Base-by-base conservation (phyloP, 2,113 vertebrate genomes). In the Eidolon helvum region DNA sequence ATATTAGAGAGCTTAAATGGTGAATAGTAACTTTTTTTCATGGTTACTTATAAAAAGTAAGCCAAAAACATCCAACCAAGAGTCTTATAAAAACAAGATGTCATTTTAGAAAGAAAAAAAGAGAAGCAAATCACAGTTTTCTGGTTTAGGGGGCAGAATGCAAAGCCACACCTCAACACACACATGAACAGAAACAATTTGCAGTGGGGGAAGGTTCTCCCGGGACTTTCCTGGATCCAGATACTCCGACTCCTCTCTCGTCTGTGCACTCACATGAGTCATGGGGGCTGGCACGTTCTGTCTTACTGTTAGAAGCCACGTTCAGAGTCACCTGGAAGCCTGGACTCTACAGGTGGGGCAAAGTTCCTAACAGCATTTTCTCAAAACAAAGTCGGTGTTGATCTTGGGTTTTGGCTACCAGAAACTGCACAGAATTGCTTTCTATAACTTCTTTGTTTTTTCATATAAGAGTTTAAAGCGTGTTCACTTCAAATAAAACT, bases 41-140 rank as follows among this genome's bases (percentile, higher is more conserved):
- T 24, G 69, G 35, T 87, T 90, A 61, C 33, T 88, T 96, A 80
- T 61, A 79, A 82, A 38, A 78, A 68, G 43, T 57, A 63, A 94
- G 57, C 87, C 79, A 72, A 61, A 90, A 95, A 85, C 38, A 77
- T 82, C 75, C n/a, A 87, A 30, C 75, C 55, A 80, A 59, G 38
- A 43, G 18, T 90, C 38, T 79, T 59, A 40, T 2, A 55, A 94
- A 96, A 93, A 89, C 22, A 78, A 77, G 48, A n/a, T 79, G 14
- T 78, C 38, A 33, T 78, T 96, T 77, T 72, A 94, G 21, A 89
- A 83, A 74, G 48, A 66, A 4, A 40, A 35, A 69, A 74, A 21
- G 59, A 22, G 59, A 72, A 45, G 78, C 68, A 91, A 45, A 75
- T 84, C 63, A 50, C 21, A 4, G 43, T 66, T 87, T 79, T 91